Evolutionary conservation across 2,888 invertebrate genomes (phyloP).

Genomic region (Drosophila birchii): DNA sequence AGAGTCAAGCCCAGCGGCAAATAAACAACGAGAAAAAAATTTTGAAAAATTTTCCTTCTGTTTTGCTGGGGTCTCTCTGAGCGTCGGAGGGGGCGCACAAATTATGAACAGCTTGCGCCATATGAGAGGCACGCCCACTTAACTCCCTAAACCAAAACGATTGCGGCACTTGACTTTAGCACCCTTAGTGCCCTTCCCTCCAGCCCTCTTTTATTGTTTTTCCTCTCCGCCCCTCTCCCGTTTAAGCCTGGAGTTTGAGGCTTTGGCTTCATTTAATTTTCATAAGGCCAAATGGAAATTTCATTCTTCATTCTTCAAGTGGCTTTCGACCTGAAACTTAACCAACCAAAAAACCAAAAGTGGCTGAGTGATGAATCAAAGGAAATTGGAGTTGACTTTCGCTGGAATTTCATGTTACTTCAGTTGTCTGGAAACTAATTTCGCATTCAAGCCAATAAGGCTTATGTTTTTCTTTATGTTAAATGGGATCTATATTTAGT

Average conservation of each 20-base stretch:
- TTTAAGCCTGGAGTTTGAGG: conserved; percentile 37
- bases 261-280: conserved; percentile 71
- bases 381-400: conserved; percentile 26
- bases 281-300: conserved; percentile 74
- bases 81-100: conserved; percentile 21
- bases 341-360: conserved; percentile 32
- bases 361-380: conserved; percentile 32
- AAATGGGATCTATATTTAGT: background rate
- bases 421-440: conserved; percentile 35
- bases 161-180: conserved; percentile 70
- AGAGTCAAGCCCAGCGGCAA: conserved; percentile 32
- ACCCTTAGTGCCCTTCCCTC: conserved; percentile 15
- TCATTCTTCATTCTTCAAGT: conserved; percentile 61
- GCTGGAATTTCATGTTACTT: conserved; percentile 12
- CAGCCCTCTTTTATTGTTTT: background rate
- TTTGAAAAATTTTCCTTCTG: conserved; percentile 22
- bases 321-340: conserved; percentile 43
- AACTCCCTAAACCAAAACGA: conserved; percentile 51
- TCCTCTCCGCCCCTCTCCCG: background rate
- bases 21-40: conserved; percentile 24
- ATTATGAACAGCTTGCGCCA: conserved; percentile 54
- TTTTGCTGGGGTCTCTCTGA: conserved; percentile 12
- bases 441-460: conserved; percentile 10
- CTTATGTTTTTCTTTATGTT: background rate
- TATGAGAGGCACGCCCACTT: conserved; percentile 37